Conservation (phyloP, 1,140 invertebrate genomes). For the Drosophila biarmipes region DNA sequence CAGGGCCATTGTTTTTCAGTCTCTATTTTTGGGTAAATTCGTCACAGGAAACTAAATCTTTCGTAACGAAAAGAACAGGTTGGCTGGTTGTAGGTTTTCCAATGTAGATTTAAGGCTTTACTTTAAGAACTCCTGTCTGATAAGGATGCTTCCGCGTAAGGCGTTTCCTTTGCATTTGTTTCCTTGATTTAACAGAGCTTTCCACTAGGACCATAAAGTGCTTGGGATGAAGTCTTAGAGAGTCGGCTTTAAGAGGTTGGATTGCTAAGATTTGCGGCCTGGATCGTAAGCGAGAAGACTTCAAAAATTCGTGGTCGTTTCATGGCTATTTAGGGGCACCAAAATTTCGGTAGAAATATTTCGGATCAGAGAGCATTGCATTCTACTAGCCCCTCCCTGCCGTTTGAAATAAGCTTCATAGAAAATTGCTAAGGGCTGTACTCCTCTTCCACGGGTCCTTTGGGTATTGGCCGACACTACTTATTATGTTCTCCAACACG, state of each 20-base stretch:
- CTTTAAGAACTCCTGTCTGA: not conserved
- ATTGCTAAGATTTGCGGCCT: not conserved
- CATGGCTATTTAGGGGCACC: not conserved
- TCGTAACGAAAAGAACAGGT: too few relatives aligned
- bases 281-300: not conserved
- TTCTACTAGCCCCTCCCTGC: not conserved
- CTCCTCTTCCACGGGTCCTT: not conserved
- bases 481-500: not conserved
- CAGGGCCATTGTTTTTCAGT: too few relatives aligned
- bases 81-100: too few relatives aligned
- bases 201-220: not conserved
- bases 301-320: not conserved
- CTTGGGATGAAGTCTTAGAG: not conserved
- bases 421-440: not conserved
- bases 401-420: not conserved
- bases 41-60: too few relatives aligned
- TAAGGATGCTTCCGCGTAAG: not conserved
- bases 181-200: too few relatives aligned
- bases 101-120: not conserved
- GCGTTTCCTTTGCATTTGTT: not conserved
- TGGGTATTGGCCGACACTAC: not conserved
- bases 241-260: not conserved
- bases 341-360: not conserved
- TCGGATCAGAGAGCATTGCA: not conserved
- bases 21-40: too few relatives aligned